Evolutionary conservation across 92 coral and sea anemone species (phyloP).

Genomic region (Plumapathes pennacea): DNA sequence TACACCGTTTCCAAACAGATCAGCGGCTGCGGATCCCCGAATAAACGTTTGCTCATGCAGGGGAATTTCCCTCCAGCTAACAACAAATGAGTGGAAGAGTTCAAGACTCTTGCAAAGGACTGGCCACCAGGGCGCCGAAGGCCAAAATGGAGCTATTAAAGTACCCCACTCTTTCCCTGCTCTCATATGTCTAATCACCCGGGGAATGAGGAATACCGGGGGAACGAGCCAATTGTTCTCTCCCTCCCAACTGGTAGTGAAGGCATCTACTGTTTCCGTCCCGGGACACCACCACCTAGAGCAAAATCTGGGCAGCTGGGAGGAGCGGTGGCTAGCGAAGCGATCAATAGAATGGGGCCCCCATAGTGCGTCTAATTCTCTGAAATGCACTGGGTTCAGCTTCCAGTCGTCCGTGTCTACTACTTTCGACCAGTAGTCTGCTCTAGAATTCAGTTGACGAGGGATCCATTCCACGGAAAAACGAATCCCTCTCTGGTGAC

Average conservation of each 20-base stretch:
- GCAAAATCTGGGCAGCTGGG: slow-evolving; percentile 42
- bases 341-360: slow-evolving; percentile 39
- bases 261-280: slow-evolving; percentile 55
- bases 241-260: slow-evolving; percentile 49
- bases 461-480: slow-evolving; percentile 52
- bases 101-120: slow-evolving; percentile 6
- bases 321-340: slow-evolving; percentile 32
- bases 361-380: slow-evolving; percentile 28
- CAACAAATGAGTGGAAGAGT: slow-evolving; percentile 14
- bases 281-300: slow-evolving; percentile 53
- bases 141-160: slow-evolving; percentile 27
- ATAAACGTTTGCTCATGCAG: slow-evolving; percentile 33
- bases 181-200: slow-evolving; percentile 28
- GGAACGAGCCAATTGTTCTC: slow-evolving; percentile 68
- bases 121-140: slow-evolving; percentile 42
- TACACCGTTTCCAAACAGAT: slow-evolving; percentile 12
- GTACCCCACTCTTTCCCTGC: slow-evolving; percentile 7
- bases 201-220: slow-evolving; percentile 33
- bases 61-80: slow-evolving; percentile 26
- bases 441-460: slow-evolving; percentile 32
- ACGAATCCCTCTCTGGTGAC: slow-evolving; percentile 27
- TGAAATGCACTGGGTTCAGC: slow-evolving; percentile 41
- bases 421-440: slow-evolving; percentile 63
- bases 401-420: slow-evolving; percentile 49
- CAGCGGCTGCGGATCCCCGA: slow-evolving; percentile 34